Percentiles rank a stretch among this genome's conserved stretches.
These are phyloP conservation scores for Gallinago stenura DNA, from an alignment of 2,797 vertebrate genomes.

Conservation along the genomic window DNA sequence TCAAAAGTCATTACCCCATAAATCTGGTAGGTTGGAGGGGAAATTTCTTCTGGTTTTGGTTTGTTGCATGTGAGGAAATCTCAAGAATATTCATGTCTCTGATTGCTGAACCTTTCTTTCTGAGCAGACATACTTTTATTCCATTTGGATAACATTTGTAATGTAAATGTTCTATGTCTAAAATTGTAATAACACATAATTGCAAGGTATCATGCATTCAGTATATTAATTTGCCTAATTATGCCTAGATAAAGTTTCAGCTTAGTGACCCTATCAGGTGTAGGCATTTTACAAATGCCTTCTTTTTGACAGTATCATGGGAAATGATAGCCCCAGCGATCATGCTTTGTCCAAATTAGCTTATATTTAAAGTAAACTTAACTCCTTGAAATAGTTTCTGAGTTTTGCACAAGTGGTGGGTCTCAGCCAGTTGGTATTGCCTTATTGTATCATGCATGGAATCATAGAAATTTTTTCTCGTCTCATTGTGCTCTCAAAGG, in stretches of 20 bases:
- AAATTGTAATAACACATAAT: neutral
- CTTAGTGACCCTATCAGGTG: neutral
- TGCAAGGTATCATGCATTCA: neutral
- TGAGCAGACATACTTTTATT: neutral
- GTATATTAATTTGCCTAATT: neutral
- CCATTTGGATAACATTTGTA: neutral
- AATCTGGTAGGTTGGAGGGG: neutral
- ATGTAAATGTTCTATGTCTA: neutral
- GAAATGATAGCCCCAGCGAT: neutral
- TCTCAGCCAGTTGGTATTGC: neutral
- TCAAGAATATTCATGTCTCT: neutral
- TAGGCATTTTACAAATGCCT: neutral
- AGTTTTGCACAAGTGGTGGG: neutral
- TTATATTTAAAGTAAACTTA: neutral
- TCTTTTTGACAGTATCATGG: neutral
- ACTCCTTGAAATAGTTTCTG: neutral
- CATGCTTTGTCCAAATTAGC: neutral
- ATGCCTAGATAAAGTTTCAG: neutral
- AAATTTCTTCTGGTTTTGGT: neutral
- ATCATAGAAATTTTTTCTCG: neutral
- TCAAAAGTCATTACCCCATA: neutral
- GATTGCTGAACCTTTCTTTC: neutral
- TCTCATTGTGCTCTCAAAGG: neutral
- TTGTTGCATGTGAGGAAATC: neutral
- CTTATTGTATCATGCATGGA: fast-evolving